phyloP scores from a whole-genome alignment of 2,797 vertebrate species.

The Rhynchonycteris naso region DNA sequence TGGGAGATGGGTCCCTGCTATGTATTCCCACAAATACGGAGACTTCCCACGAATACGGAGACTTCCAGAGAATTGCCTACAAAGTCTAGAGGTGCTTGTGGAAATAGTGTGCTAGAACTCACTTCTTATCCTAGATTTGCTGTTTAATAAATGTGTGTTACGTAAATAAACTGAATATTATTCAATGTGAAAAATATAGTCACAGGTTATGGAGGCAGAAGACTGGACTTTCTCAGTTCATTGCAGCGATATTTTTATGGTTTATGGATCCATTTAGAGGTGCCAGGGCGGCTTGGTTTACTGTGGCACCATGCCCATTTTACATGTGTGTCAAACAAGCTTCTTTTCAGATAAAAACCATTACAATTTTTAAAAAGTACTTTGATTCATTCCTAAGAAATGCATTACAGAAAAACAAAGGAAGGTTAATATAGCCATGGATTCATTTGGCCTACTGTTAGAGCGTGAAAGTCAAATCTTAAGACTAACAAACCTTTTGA shows the following conservation, averaged over 20 bases:
- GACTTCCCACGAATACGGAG: neutral
- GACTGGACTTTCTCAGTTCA: neutral
- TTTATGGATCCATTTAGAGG: neutral
- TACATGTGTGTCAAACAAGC: neutral
- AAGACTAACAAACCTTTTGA: neutral
- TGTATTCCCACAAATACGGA: neutral
- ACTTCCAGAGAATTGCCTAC: neutral
- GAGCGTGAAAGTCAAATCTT: slow-evolving; percentile 27
- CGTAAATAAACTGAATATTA: neutral
- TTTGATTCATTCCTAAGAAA: slow-evolving; percentile 19
- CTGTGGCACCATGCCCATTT: neutral
- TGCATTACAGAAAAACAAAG: neutral
- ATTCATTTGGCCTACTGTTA: neutral
- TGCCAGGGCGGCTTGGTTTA: neutral
- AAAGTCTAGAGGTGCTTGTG: neutral
- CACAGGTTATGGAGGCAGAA: neutral
- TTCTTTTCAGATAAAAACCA: neutral
- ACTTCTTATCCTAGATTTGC: neutral
- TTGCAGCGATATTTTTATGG: neutral
- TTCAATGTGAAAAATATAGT: neutral
- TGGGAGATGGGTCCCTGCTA: neutral
- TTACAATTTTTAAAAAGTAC: neutral
- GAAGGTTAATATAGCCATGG: neutral
- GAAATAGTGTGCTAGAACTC: neutral
- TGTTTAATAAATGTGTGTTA: neutral